These are phyloP conservation scores for Megalops atlanticus DNA, from an alignment of 2,113 vertebrate genomes.

Conservation along the genomic window DNA sequence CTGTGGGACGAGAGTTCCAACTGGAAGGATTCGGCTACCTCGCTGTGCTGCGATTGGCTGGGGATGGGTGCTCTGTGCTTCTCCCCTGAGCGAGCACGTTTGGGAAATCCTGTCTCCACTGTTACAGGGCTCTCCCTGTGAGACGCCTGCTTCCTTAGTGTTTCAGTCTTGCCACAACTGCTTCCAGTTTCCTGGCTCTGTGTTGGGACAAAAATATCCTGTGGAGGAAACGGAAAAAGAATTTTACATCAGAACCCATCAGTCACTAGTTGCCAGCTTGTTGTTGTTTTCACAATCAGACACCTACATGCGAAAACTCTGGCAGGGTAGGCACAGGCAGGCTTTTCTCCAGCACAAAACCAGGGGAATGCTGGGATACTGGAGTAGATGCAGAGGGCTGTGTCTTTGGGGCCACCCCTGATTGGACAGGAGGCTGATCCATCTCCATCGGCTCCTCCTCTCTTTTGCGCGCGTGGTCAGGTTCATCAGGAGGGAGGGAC, in stretches of 20 bases:
- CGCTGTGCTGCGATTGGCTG: conserved; percentile 37
- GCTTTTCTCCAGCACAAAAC: conserved; percentile 67
- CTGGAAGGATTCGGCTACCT: conserved; percentile 63
- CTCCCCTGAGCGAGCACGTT: conserved; percentile 44
- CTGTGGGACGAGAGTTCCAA: conserved; percentile 76
- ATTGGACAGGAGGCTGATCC: conserved; percentile 36
- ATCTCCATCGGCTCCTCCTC: conserved; percentile 60
- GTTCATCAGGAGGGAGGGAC: conserved; percentile 57
- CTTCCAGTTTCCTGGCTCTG: conserved; percentile 72
- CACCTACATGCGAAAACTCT: conserved; percentile 89
- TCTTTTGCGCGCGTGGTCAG: conserved; percentile 47
- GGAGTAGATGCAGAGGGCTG: conserved; percentile 77
- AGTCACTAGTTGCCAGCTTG: not conserved
- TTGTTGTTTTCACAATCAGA: not conserved
- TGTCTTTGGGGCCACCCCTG: conserved; percentile 40
- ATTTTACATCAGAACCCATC: not conserved
- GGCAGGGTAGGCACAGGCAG: conserved; percentile 85
- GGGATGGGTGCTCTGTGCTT: conserved; percentile 38
- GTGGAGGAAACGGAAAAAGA: conserved; percentile 31
- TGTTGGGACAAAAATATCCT: conserved; percentile 91
- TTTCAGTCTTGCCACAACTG: conserved; percentile 4
- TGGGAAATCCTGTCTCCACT: conserved; percentile 49
- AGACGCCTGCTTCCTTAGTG: conserved; percentile 37
- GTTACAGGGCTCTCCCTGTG: conserved; percentile 40
- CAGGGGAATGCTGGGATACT: conserved; percentile 75